Percentiles rank a stretch among this genome's conserved stretches.
These are phyloP conservation scores for Apodemus sylvaticus DNA, from an alignment of 2,113 vertebrate species.

Conservation along the genomic window DNA sequence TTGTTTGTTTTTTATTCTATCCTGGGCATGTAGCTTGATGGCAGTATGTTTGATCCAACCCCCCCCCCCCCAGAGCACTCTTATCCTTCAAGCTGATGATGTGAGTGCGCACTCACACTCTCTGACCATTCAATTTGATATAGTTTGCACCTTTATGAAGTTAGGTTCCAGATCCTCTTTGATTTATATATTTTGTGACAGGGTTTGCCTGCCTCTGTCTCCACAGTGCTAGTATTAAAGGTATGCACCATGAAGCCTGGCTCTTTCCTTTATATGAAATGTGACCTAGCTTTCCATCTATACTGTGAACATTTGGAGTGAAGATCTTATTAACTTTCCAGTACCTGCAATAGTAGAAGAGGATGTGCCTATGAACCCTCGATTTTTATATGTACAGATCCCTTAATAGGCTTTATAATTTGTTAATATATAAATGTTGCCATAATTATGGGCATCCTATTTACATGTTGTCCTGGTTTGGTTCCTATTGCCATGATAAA, in stretches of 20 bases:
- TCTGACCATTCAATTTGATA: not conserved
- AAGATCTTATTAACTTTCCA: not conserved
- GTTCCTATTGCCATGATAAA: not conserved
- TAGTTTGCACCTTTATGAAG: not conserved
- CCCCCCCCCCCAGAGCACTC: not conserved
- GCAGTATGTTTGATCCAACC: not conserved
- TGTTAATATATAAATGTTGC: not conserved
- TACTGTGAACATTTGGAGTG: not conserved
- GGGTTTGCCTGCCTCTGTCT: not conserved
- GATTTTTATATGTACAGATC: not conserved
- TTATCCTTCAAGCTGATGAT: not conserved
- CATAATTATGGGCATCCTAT: constrained; percentile 5
- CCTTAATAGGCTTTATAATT: not conserved
- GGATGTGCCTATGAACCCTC: not conserved
- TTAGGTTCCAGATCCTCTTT: constrained; percentile 3
- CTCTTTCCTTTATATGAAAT: not conserved
- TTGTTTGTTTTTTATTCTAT: no score
- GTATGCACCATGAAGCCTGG: not conserved
- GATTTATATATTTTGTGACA: not conserved
- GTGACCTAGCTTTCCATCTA: constrained; percentile 31
- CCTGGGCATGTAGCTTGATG: not conserved
- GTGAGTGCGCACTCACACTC: not conserved
- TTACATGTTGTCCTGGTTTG: not conserved
- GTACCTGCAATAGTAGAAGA: not conserved
- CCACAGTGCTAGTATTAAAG: not conserved